A percentile compares a stretch with the other conserved stretches of the same genome.
These are phyloP conservation scores for Epizoanthus fatuus DNA, from an alignment of 92 coral and sea anemone genomes.

Conservation along the genomic window DNA sequence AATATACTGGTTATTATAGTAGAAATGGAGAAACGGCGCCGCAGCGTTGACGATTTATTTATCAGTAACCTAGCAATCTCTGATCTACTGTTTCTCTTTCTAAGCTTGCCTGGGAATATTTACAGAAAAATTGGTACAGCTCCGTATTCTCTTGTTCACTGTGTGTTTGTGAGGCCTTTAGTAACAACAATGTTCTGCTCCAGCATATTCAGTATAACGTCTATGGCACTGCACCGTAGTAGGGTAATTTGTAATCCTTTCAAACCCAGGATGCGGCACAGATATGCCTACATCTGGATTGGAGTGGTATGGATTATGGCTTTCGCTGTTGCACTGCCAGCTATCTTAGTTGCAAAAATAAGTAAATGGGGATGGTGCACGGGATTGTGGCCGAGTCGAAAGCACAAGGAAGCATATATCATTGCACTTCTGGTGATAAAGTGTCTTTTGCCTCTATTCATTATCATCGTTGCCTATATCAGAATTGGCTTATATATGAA, in stretches of 20 bases:
- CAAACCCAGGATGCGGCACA: conserved; percentile 25
- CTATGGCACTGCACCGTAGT: conserved; percentile 42
- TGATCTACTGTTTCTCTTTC: conserved; percentile 28
- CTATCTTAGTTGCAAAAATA: conserved; percentile 29
- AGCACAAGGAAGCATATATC: conserved; percentile 29
- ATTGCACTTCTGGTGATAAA: conserved; percentile 20
- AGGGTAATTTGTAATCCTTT: conserved; percentile 30
- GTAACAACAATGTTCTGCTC: conserved; percentile 27
- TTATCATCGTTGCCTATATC: conserved; percentile 26
- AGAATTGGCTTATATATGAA: conserved; percentile 23
- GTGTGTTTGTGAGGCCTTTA: conserved; percentile 27
- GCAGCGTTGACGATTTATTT: conserved; percentile 32
- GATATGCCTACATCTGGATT: conserved; percentile 23
- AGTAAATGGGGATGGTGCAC: not conserved
- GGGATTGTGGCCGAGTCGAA: conserved; percentile 6
- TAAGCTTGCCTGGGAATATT: conserved; percentile 19
- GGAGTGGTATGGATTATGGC: conserved; percentile 17
- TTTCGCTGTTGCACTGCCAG: conserved; percentile 13
- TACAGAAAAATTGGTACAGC: conserved; percentile 3
- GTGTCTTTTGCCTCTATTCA: conserved; percentile 26
- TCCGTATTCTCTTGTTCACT: conserved; percentile 6
- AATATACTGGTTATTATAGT: conserved; percentile 26
- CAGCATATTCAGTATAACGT: conserved; percentile 32
- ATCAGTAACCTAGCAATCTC: conserved; percentile 21
- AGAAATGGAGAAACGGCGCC: conserved; percentile 14